A percentile compares a stretch with the other conserved stretches of the same genome.
These are phyloP conservation scores for Eulemur macaco DNA, from an alignment of 2,113 vertebrate species.

Conservation along the genomic window DNA sequence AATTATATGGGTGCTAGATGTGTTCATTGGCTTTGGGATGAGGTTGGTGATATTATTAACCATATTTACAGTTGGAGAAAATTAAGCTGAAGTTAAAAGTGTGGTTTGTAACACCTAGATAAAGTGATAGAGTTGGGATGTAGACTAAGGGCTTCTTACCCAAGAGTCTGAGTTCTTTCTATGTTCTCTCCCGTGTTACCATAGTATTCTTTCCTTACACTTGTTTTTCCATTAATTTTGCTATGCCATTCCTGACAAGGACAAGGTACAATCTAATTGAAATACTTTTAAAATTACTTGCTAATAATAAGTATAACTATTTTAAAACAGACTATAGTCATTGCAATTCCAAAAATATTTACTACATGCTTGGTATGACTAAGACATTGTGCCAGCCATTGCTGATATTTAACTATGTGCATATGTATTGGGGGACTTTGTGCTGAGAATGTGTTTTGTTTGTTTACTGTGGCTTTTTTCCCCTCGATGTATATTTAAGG, in stretches of 20 bases:
- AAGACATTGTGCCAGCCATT: neutral
- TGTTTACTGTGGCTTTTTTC: neutral
- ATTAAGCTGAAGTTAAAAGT: slow-evolving; percentile 31
- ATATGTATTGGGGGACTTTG: neutral
- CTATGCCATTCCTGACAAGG: neutral
- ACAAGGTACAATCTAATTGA: neutral
- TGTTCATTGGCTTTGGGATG: neutral
- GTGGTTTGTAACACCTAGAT: neutral
- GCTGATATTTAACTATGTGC: neutral
- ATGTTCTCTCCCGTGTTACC: neutral
- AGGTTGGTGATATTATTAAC: neutral
- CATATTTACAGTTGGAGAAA: neutral
- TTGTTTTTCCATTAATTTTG: slow-evolving; percentile 11
- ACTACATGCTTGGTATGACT: neutral
- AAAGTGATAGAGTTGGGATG: neutral
- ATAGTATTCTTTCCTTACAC: neutral
- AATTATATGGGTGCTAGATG: neutral
- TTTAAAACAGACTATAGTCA: neutral
- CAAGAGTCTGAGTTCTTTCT: neutral
- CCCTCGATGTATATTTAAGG: neutral
- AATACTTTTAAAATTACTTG: neutral
- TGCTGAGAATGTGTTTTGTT: neutral
- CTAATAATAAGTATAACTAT: neutral
- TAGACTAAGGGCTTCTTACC: neutral
- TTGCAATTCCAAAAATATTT: neutral